phyloP scores from a whole-genome alignment of 2,888 invertebrate species.

The Lagria hirta region DNA sequence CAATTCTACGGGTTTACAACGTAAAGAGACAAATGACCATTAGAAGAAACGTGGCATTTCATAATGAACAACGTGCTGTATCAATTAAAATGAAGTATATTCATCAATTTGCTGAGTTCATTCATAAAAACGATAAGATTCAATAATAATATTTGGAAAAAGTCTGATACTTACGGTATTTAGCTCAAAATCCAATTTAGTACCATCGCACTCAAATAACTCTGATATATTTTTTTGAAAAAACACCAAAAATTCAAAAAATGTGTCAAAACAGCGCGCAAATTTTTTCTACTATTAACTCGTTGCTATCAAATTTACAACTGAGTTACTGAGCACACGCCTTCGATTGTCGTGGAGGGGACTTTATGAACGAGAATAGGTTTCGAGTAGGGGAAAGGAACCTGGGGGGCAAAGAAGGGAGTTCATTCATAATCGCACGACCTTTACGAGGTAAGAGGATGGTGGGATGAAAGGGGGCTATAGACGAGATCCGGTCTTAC shows the following conservation, averaged over 20 bases:
- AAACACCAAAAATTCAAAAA: too few species aligned
- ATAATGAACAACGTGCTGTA: too few species aligned
- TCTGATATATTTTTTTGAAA: too few species aligned
- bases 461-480: conserved; percentile 25
- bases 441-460: conserved; percentile 37
- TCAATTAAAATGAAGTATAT: too few species aligned
- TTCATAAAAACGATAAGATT: too few species aligned
- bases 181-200: too few species aligned
- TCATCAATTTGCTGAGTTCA: too few species aligned
- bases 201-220: too few species aligned
- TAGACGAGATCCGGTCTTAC: conserved; percentile 40
- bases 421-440: conserved; percentile 55
- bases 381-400: conserved; percentile 29
- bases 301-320: conserved; percentile 47
- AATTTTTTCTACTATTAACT: conserved; percentile 20
- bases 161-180: not conserved
- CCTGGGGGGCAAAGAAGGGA: conserved; percentile 52
- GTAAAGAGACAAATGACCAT: too few species aligned
- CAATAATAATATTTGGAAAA: too few species aligned
- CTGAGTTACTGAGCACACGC: conserved; percentile 51
- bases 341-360: conserved; percentile 38
- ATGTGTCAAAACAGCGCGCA: conserved; percentile 37
- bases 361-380: conserved; percentile 46
- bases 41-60: too few species aligned
- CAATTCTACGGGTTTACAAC: too few species aligned